These are phyloP conservation scores for Aphidius gifuensis DNA, from an alignment of 1,140 invertebrate species.

Conservation along the genomic window DNA sequence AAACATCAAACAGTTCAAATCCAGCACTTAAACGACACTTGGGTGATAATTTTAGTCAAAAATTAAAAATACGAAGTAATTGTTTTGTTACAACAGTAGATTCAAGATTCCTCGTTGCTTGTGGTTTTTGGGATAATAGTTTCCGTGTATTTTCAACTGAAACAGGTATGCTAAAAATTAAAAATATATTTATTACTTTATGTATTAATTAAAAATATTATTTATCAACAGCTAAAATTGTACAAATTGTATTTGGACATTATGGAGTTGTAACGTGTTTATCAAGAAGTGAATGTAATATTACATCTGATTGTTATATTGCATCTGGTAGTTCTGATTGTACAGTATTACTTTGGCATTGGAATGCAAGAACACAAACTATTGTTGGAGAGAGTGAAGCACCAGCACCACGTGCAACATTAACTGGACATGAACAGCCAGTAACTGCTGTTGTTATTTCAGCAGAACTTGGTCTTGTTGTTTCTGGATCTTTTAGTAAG, in stretches of 20 bases:
- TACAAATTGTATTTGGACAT: conserved; percentile 98
- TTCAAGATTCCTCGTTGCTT: conserved; percentile 93
- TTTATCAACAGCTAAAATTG: conserved; percentile 80
- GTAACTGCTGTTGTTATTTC: conserved; percentile 94
- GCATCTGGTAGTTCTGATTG: conserved; percentile 97
- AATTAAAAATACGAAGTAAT: conserved; percentile 85
- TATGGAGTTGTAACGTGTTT: conserved; percentile 98
- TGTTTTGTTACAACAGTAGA: conserved; percentile 98
- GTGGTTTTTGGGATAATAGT: conserved; percentile 99
- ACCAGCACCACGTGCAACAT: conserved; percentile 90
- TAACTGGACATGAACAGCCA: conserved; percentile 95
- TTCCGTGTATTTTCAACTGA: conserved; percentile 97
- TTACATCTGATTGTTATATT: conserved; percentile 97
- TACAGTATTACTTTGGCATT: conserved; percentile 97
- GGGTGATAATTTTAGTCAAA: conserved; percentile 95
- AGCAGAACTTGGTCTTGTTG: conserved; percentile 95
- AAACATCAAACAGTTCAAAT: conserved; percentile 64
- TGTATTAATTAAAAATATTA: conserved; percentile 4
- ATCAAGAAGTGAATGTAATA: conserved; percentile 94
- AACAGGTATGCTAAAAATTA: conserved; percentile 64
- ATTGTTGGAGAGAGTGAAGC: conserved; percentile 94
- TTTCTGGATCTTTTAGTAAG: conserved; percentile 87
- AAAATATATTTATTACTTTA: conserved; percentile 18
- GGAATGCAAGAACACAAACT: conserved; percentile 92
- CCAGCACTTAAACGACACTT: conserved; percentile 76